Evolutionary conservation across 92 coral and sea anemone genomes (phyloP), one percentile per base, ranked within the genome.

Genomic region (Plumapathes pennacea): DNA sequence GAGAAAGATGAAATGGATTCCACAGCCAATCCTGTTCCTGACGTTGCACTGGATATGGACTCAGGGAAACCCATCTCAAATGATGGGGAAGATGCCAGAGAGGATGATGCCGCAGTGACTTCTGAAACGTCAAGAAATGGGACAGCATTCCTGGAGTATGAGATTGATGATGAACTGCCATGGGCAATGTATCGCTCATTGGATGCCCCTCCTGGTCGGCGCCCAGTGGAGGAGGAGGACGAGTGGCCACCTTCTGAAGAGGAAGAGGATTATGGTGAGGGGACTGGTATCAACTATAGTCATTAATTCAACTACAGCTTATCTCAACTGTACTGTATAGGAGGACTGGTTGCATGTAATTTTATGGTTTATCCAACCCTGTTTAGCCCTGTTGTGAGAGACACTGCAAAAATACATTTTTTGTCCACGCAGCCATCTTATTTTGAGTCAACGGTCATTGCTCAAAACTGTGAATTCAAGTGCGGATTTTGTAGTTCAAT

Each of bases 181-280:
- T 94, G 99, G 99, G 99, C 99, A 5, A 89, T 89, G 96, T 94
- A 94, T 48, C 80, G 99, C 23, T 88, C 99, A 48, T 60, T 94
- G 60, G 99, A 94, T 34, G 72, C 80, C 3, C 83, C 83, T 4
- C 89, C 76, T 3, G 52, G 64, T 22, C 79, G 47, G 34, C 68
- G 20, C 1, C 78, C 88, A 3, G 65, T 78, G 2, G 96, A 81
- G 32, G 94, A 88, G 34, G 92, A 82, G 3, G 99, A 88, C 5
- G 96, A 89, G 18, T 94, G 99, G 99, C 87, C 94, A 5, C 83
- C 74, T 46, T 85, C 85, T 45, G 99, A 89, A 40, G 96, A 88
- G 1, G 96, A 94, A 5, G 95, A 81, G 34, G 89, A 81, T 65
- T 75, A 77, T 61, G 82, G 97, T 91, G 72, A n/a, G n/a, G n/a